phyloP scores from a whole-genome alignment of 2,888 invertebrate genomes.

The Noctua comes region DNA sequence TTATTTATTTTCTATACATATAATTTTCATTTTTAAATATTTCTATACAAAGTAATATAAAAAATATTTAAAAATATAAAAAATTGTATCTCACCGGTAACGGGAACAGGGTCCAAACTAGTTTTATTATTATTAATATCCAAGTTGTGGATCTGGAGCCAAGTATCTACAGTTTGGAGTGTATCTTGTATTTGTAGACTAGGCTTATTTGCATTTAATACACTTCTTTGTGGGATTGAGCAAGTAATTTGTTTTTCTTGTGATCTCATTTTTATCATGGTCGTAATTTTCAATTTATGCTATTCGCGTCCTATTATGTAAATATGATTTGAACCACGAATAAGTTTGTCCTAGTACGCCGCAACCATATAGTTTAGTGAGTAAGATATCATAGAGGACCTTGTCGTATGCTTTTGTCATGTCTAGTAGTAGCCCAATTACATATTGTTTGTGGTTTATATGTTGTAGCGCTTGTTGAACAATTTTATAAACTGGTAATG shows the following conservation, averaged over 20 bases:
- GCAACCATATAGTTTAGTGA: too few species aligned
- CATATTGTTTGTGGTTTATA: background rate
- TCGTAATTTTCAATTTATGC: background rate
- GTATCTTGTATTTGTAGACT: background rate
- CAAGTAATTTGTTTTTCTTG: background rate
- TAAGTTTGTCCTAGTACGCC: background rate
- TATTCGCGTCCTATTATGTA: background rate
- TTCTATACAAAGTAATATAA: too few species aligned
- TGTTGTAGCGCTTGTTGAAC: background rate
- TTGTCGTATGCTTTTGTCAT: background rate
- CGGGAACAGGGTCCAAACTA: too few species aligned
- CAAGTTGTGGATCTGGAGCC: background rate
- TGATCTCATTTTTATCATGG: background rate
- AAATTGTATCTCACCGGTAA: too few species aligned
- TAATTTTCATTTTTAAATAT: too few species aligned
- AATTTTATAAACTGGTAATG: background rate
- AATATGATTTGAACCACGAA: background rate
- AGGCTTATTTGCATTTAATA: too few species aligned
- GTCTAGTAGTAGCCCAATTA: slow-evolving; percentile 1
- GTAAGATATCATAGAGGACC: background rate
- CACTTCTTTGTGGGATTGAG: too few species aligned
- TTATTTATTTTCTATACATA: too few species aligned
- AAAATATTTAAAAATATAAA: too few species aligned
- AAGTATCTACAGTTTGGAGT: background rate
- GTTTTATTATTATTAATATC: background rate